phyloP scores from a whole-genome alignment of 2,888 invertebrate species.

The Rhamnusium bicolor region DNA sequence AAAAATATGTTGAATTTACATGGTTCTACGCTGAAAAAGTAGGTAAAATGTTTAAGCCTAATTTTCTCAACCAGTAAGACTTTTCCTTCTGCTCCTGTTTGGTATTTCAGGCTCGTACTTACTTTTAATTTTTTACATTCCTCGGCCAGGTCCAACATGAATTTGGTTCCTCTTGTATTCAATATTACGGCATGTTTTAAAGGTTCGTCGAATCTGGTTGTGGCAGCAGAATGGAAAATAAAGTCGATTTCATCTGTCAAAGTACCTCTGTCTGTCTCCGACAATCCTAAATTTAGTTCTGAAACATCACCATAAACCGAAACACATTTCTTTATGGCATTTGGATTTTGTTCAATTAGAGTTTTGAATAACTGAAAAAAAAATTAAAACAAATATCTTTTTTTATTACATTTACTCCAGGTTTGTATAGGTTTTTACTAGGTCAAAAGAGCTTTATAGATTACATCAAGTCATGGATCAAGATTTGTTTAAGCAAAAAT shows the following conservation, averaged over 20 bases:
- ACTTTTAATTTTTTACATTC: constrained; percentile 68
- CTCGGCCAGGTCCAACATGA: constrained; percentile 61
- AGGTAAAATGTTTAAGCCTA: too few relatives aligned
- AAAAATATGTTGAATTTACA: too few relatives aligned
- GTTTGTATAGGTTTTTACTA: too few relatives aligned
- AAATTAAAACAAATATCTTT: constrained; percentile 29
- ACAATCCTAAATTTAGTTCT: constrained; percentile 70
- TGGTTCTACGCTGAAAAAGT: too few relatives aligned
- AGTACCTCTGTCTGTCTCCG: constrained; percentile 69
- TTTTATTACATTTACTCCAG: too few relatives aligned
- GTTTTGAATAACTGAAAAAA: constrained; percentile 83
- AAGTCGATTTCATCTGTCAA: constrained; percentile 74
- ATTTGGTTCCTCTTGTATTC: constrained; percentile 74
- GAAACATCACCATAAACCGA: constrained; percentile 74
- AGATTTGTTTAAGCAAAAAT: too few relatives aligned
- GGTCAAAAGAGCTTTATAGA: too few relatives aligned
- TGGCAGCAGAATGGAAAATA: constrained; percentile 83
- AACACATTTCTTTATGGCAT: constrained; percentile 74
- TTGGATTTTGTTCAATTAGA: constrained; percentile 74
- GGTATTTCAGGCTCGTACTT: too few relatives aligned
- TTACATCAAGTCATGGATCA: too few relatives aligned
- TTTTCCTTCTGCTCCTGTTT: too few relatives aligned
- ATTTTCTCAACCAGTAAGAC: too few relatives aligned
- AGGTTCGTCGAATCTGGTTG: constrained; percentile 80
- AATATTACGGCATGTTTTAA: constrained; percentile 77